phyloP scores from a whole-genome alignment of 2,113 vertebrate genomes.

The Porphyrio hochstetteri region DNA sequence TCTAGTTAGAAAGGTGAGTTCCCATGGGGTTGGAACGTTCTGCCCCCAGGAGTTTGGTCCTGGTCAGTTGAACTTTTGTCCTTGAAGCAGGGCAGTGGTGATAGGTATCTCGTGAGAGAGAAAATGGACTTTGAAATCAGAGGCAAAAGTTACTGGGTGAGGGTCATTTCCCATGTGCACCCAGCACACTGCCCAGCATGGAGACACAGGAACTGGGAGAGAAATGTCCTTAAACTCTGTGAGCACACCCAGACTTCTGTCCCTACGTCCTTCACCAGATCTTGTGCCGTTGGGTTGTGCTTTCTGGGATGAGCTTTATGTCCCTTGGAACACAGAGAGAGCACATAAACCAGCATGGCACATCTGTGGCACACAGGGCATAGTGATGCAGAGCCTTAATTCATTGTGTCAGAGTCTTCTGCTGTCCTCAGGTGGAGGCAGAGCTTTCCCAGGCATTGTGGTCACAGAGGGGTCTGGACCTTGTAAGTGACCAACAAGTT shows the following conservation, averaged over 20 bases:
- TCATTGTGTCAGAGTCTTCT: neutral
- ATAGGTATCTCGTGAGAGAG: neutral
- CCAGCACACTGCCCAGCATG: fast-evolving
- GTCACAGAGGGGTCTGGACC: fast-evolving
- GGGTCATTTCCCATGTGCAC: fast-evolving
- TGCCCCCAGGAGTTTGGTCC: neutral
- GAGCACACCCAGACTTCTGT: neutral
- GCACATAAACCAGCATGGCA: fast-evolving
- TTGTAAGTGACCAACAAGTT: neutral
- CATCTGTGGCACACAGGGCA: neutral
- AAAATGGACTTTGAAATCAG: neutral
- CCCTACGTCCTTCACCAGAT: neutral
- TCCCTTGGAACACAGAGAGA: neutral
- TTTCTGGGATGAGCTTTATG: neutral
- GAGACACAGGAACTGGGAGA: neutral
- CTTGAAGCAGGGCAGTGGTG: neutral
- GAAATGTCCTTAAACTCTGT: neutral
- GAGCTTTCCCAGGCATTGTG: fast-evolving
- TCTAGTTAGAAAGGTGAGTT: neutral
- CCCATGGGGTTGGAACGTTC: neutral
- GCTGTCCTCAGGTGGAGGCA: neutral
- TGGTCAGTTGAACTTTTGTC: neutral
- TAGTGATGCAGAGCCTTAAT: neutral
- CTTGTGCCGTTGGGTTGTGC: neutral
- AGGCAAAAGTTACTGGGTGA: neutral